These are phyloP conservation scores for Drosophila austrosaltans DNA, from an alignment of 2,888 invertebrate genomes.

Conservation along the genomic window DNA sequence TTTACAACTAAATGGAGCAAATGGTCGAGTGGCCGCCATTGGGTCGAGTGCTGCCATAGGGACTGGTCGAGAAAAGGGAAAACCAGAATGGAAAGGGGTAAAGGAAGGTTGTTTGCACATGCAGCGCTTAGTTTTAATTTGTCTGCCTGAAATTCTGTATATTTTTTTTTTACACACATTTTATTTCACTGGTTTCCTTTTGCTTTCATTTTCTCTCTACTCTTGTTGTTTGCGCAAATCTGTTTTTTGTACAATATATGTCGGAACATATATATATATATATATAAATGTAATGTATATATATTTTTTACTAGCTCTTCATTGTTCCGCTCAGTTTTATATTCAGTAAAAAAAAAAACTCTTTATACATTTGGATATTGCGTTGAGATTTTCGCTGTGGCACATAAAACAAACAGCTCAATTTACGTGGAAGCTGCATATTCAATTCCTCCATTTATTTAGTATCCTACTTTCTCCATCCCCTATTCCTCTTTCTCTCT, in stretches of 20 bases:
- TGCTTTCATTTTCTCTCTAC: slow-evolving; percentile 12
- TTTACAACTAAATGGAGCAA: slow-evolving; percentile 70
- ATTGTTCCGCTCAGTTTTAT: slow-evolving; percentile 21
- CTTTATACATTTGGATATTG: slow-evolving; percentile 48
- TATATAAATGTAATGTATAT: slow-evolving; percentile 2
- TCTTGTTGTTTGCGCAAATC: slow-evolving; percentile 57
- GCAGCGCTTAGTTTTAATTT: slow-evolving; percentile 76
- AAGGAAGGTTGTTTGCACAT: slow-evolving; percentile 62
- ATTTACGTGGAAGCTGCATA: slow-evolving; percentile 10
- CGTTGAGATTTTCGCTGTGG: slow-evolving; percentile 62
- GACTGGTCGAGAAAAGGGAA: not conserved
- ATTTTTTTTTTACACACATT: not conserved
- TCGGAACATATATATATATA: not conserved
- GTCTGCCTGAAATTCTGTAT: slow-evolving; percentile 62
- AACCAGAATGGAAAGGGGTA: not conserved
- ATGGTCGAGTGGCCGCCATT: slow-evolving; percentile 72
- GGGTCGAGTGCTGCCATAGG: slow-evolving; percentile 58
- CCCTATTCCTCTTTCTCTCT: slow-evolving; percentile 11
- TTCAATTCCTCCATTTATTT: slow-evolving; percentile 9
- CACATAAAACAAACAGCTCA: slow-evolving; percentile 17
- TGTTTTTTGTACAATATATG: slow-evolving; percentile 47
- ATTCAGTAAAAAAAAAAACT: slow-evolving; percentile 9
- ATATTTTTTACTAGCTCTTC: slow-evolving; percentile 19
- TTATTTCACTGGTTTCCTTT: slow-evolving; percentile 4
- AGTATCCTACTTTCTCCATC: not conserved